phyloP scores from a whole-genome alignment of 2,797 vertebrate genomes.

The Botia kubotai region DNA sequence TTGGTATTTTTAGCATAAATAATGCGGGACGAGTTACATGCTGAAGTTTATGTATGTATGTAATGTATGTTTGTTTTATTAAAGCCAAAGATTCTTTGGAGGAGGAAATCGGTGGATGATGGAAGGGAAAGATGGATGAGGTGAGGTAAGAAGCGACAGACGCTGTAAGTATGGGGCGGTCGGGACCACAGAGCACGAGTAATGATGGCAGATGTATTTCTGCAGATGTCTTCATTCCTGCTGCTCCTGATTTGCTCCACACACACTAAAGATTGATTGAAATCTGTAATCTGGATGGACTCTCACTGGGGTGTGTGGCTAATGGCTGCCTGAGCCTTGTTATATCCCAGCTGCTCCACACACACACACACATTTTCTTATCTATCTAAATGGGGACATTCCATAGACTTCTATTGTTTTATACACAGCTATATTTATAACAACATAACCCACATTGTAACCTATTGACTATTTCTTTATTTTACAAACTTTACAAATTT shows the following conservation, averaged over 20 bases:
- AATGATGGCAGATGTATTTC: slow-evolving; percentile 75
- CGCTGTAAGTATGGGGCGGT: slow-evolving; percentile 66
- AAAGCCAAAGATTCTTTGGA: background rate
- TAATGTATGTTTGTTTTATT: background rate
- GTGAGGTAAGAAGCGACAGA: slow-evolving; percentile 68
- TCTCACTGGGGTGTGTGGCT: slow-evolving; percentile 64
- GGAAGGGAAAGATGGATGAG: slow-evolving; percentile 67
- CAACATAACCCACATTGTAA: too few species aligned
- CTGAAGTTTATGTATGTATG: background rate
- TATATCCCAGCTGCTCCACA: slow-evolving; percentile 54
- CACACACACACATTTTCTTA: slow-evolving; percentile 32
- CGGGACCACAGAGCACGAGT: slow-evolving; percentile 61
- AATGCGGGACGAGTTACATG: too few species aligned
- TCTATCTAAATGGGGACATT: slow-evolving; percentile 10
- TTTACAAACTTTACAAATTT: too few species aligned
- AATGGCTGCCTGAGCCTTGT: slow-evolving; percentile 67
- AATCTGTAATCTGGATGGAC: slow-evolving; percentile 65
- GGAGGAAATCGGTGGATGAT: background rate
- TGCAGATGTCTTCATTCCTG: slow-evolving; percentile 71
- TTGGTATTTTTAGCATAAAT: too few species aligned
- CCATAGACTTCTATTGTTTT: too few species aligned
- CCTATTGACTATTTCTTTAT: too few species aligned
- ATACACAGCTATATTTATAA: too few species aligned
- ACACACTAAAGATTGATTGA: slow-evolving; percentile 66
- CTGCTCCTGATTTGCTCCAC: slow-evolving; percentile 54